These are phyloP conservation scores for Podarcis cretensis DNA, from an alignment of 2,113 vertebrate genomes.

Conservation along the genomic window DNA sequence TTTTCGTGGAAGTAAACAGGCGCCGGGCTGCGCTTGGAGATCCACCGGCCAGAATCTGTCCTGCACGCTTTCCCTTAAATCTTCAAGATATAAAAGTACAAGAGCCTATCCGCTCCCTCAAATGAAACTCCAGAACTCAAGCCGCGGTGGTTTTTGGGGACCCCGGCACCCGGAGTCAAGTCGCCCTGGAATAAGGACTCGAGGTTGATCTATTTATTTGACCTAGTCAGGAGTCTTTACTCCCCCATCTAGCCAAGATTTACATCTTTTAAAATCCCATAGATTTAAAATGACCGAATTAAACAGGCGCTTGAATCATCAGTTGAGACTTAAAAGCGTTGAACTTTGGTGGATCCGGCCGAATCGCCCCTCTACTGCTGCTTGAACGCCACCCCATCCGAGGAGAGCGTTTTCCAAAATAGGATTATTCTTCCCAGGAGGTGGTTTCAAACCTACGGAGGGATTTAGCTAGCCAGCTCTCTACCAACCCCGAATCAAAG, in stretches of 20 bases:
- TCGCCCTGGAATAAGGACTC: not conserved
- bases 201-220: too few relatives aligned
- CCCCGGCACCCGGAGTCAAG: not conserved
- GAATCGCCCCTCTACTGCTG: too few relatives aligned
- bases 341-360: not conserved
- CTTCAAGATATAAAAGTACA: not conserved
- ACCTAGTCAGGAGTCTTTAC: too few relatives aligned
- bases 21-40: not conserved
- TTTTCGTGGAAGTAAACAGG: not conserved
- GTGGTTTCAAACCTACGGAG: not conserved
- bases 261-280: not conserved
- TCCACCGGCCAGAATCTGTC: not conserved
- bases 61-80: not conserved
- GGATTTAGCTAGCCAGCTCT: not conserved
- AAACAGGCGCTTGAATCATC: not conserved
- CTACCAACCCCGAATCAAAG: not conserved
- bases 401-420: not conserved
- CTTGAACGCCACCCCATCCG: not conserved
- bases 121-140: not conserved
- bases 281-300: not conserved
- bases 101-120: not conserved
- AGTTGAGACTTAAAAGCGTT: not conserved
- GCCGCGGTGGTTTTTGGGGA: not conserved
- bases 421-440: not conserved
- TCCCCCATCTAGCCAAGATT: not conserved